Conservation (phyloP, 2,797 vertebrate genomes). For the Malacoraja senta region DNA sequence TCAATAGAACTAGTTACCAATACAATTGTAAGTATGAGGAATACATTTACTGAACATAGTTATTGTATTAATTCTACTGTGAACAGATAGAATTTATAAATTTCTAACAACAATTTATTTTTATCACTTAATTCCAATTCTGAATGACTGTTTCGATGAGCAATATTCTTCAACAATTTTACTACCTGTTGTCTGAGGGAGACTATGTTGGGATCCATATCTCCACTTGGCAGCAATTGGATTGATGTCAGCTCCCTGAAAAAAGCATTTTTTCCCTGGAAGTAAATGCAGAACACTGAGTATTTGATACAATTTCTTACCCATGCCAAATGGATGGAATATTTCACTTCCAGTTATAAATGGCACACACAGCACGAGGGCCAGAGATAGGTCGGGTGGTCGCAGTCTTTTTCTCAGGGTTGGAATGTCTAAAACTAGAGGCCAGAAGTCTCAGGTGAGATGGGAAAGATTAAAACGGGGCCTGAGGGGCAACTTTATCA, state of each 20-base stretch:
- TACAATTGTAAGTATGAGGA: background rate
- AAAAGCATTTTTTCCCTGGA: slow-evolving; percentile 92
- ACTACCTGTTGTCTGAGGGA: slow-evolving; percentile 77
- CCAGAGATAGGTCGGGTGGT: too few species aligned
- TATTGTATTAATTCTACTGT: background rate
- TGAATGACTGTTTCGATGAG: background rate
- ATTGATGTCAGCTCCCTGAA: slow-evolving; percentile 91
- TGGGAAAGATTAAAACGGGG: too few species aligned
- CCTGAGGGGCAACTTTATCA: too few species aligned
- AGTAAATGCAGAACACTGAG: slow-evolving; percentile 4
- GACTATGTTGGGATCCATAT: slow-evolving; percentile 78
- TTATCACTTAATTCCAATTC: background rate
- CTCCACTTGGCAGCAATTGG: slow-evolving; percentile 88
- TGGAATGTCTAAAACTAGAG: too few species aligned
- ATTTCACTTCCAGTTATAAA: background rate
- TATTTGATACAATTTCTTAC: background rate
- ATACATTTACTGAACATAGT: background rate
- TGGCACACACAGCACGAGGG: background rate
- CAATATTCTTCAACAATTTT: background rate
- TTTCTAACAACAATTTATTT: background rate
- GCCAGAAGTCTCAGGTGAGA: too few species aligned
- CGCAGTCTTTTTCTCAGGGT: too few species aligned
- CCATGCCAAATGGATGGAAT: background rate
- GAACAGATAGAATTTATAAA: background rate
- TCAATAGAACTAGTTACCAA: background rate